Conservation (phyloP, 1,140 invertebrate species). For the Tyrophagus putrescentiae region DNA sequence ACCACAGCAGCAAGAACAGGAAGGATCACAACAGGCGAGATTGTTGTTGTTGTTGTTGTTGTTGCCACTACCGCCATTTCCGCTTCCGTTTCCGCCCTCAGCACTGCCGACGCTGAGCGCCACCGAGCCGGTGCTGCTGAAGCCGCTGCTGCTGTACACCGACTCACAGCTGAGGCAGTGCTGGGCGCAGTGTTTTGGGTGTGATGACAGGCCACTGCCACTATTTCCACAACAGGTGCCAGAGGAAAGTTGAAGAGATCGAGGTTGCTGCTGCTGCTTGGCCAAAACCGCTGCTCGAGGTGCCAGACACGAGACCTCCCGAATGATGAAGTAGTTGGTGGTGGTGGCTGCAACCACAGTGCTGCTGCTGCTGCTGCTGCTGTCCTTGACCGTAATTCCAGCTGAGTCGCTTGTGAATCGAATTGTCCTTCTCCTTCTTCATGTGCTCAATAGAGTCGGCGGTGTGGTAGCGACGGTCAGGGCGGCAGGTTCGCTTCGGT, state of each 20-base stretch:
- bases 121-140: conserved; percentile 39
- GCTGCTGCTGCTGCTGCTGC: conserved; percentile 23
- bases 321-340: not conserved
- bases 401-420: conserved; percentile 48
- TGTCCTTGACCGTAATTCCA: conserved; percentile 44
- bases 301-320: conserved; percentile 8
- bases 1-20: not conserved
- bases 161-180: conserved; percentile 35
- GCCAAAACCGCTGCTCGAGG: no score
- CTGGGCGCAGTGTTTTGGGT: conserved; percentile 23
- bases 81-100: conserved; percentile 24
- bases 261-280: no score
- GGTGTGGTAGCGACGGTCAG: conserved; percentile 45
- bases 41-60: not conserved
- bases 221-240: no score
- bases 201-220: conserved; percentile 21
- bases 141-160: conserved; percentile 40
- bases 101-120: conserved; percentile 36
- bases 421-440: conserved; percentile 41
- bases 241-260: no score
- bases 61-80: not conserved
- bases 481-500: conserved; percentile 38
- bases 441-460: conserved; percentile 50
- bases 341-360: conserved; percentile 14
- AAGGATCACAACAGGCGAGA: not conserved